Conservation (phyloP, 2,888 invertebrate species). For the Spilarctia lutea region DNA sequence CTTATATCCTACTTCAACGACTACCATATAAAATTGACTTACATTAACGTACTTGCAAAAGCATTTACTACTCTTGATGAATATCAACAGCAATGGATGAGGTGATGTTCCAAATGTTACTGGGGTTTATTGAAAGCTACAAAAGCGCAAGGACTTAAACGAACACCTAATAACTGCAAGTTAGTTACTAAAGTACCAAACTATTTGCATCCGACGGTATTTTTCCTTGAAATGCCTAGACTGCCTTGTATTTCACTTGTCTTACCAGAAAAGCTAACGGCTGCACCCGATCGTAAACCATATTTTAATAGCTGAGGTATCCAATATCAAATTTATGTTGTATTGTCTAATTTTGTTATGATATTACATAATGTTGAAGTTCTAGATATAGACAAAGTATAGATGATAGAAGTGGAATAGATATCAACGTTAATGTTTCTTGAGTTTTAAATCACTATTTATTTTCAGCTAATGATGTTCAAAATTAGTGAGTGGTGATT, state of each 20-base stretch:
- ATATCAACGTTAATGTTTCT: background rate
- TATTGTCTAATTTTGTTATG: background rate
- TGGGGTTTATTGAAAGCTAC: slow-evolving; percentile 44
- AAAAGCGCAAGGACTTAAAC: slow-evolving; percentile 66
- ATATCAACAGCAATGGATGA: slow-evolving; percentile 44
- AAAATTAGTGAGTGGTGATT: background rate
- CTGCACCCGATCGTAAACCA: slow-evolving; percentile 45
- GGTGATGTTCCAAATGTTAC: slow-evolving; percentile 9
- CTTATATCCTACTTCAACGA: slow-evolving; percentile 7
- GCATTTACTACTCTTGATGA: background rate
- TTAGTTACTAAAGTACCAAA: slow-evolving; percentile 64
- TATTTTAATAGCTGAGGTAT: slow-evolving; percentile 40
- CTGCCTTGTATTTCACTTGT: slow-evolving; percentile 61
- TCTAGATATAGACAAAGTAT: background rate
- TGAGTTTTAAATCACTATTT: background rate
- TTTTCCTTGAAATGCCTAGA: slow-evolving; percentile 73
- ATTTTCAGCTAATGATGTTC: background rate
- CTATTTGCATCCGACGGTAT: slow-evolving; percentile 75
- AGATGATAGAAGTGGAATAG: background rate
- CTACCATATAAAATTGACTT: background rate
- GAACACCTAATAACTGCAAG: slow-evolving; percentile 71
- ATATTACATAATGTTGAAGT: background rate
- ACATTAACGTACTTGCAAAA: slow-evolving; percentile 5
- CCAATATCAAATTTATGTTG: slow-evolving; percentile 9
- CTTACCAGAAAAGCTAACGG: slow-evolving; percentile 62